Conservation (phyloP, 1,140 invertebrate species). For the Physella acuta region DNA sequence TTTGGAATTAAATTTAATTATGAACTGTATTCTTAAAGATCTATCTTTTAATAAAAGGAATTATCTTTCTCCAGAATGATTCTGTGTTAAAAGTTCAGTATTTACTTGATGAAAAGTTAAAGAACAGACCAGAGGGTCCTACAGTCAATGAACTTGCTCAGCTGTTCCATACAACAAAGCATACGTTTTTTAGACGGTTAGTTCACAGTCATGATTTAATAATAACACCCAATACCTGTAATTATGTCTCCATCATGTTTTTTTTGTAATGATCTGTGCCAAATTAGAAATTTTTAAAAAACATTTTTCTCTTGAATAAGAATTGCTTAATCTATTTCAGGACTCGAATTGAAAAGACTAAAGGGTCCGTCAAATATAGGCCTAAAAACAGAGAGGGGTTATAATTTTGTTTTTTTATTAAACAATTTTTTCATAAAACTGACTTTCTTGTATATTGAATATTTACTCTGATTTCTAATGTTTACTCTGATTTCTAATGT, state of each 20-base stretch:
- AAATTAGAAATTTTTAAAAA: no score
- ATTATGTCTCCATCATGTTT: no score
- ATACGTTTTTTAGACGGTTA: constrained; percentile 25
- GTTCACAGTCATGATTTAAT: neutral
- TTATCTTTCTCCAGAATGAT: constrained; percentile 29
- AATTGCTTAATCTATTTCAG: constrained; percentile 8
- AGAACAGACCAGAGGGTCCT: constrained; percentile 38
- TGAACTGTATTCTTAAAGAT: neutral
- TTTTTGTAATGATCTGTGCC: no score
- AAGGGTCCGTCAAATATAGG: neutral
- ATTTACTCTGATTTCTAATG: no score
- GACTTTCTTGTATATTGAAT: no score
- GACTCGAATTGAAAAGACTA: constrained; percentile 6
- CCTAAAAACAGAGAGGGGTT: constrained; percentile 24
- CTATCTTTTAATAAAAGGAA: neutral
- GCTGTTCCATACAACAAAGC: constrained; percentile 45
- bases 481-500: no score
- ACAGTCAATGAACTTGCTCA: constrained; percentile 39
- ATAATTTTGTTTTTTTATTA: no score
- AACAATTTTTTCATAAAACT: no score
- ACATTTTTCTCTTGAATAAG: no score
- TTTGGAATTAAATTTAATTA: neutral
- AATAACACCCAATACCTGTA: no score
- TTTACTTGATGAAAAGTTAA: constrained; percentile 34
- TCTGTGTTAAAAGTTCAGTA: constrained; percentile 41